Conservation (phyloP, 1,140 invertebrate genomes). For the Pollicipes pollicipes region DNA sequence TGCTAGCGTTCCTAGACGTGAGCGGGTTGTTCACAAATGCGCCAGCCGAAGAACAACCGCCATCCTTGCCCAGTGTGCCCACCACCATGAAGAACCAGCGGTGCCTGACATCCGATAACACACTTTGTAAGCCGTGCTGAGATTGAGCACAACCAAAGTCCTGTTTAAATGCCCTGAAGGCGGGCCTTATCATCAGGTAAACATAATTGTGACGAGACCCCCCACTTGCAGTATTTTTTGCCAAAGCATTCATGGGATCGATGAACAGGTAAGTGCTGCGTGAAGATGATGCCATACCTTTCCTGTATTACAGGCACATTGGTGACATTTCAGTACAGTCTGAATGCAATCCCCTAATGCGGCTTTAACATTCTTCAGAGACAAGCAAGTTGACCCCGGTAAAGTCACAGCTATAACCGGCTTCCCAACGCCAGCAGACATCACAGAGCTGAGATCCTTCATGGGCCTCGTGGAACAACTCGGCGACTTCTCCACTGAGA, state of each 20-base stretch:
- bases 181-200: neutral
- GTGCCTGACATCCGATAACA: neutral
- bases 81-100: neutral
- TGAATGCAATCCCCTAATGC: too few species aligned
- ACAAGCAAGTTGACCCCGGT: too few species aligned
- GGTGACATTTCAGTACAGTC: too few species aligned
- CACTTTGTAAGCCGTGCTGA: neutral
- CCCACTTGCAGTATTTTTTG: neutral
- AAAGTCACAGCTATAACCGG: too few species aligned
- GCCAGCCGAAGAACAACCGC: neutral
- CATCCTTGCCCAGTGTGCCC: neutral
- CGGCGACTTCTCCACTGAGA: too few species aligned
- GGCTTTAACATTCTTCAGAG: too few species aligned
- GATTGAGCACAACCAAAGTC: neutral
- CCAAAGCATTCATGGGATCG: neutral
- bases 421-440: too few species aligned
- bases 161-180: neutral
- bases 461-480: too few species aligned
- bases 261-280: too few species aligned
- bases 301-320: too few species aligned
- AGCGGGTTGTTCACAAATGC: neutral
- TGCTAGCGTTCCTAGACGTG: neutral
- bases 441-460: too few species aligned
- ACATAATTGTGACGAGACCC: neutral
- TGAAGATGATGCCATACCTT: too few species aligned